Base-by-base conservation (phyloP, 1,140 invertebrate species). In the Bradysia coprophila region DNA sequence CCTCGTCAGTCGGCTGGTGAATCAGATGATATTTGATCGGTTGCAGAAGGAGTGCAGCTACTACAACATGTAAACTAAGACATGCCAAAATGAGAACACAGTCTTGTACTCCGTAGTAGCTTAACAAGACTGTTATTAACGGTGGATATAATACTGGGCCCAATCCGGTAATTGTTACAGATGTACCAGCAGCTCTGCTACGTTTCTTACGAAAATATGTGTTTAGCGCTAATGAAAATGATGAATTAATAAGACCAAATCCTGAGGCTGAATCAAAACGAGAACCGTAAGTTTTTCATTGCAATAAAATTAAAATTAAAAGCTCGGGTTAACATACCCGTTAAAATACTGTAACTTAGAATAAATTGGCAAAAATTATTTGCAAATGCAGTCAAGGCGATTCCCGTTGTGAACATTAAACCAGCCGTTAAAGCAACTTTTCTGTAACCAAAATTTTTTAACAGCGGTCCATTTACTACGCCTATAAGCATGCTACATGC, bases 1-100 rank as follows among this genome's bases (percentile, higher is more conserved):
- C n/a, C n/a, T n/a, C n/a, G n/a, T n/a, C n/a, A n/a, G n/a, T n/a
- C n/a, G n/a, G n/a, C n/a, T n/a, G n/a, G n/a, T n/a, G n/a, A n/a
- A n/a, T 69, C 31, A 67, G 56, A 53, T 81, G 76, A 64, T 66
- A 71, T 31, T 66, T 62, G 15, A 76, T 71, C 20, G 75, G 75
- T 46, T 77, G 73, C 31, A 75, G 53, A 41, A 77, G 53, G 22
- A 75, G 54, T 2, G 70, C 66, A 42, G 64, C 69, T n/a, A 66
- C 65, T 18, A 75, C 53, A 1, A 71, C 55, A 46, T 76, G 69
- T 40, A 75, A 53, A 1, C 67, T 57, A 37, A 76, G 55, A 6
- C 67, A 71, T n/a, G 67, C 65, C 43, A 75, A 61, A 32, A 77
- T 63, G 1, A 75, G 49, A 22, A 72, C 63, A 1, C 71, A 66